phyloP scores from a whole-genome alignment of 2,888 invertebrate genomes.

The Caenorhabditis sinica region DNA sequence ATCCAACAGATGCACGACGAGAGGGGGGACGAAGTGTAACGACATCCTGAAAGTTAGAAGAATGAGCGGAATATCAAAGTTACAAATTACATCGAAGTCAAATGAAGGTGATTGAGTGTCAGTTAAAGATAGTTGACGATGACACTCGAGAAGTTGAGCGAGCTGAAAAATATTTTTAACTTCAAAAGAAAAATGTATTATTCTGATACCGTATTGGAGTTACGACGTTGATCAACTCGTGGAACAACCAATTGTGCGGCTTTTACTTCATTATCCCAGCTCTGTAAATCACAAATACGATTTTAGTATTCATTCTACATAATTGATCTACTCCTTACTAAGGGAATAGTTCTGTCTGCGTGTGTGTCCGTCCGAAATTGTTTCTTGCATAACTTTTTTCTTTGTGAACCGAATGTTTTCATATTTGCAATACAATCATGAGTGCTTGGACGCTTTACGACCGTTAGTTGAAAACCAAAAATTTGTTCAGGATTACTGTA shows the following conservation, averaged over 20 bases:
- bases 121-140: constrained; percentile 37
- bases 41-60: constrained; percentile 9
- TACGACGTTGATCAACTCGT: constrained; percentile 46
- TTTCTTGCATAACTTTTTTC: too few relatives aligned
- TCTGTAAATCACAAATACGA: too few relatives aligned
- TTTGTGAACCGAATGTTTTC: too few relatives aligned
- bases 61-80: not conserved
- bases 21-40: constrained; percentile 12
- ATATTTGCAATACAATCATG: too few relatives aligned
- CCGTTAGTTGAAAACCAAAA: too few relatives aligned
- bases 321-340: too few relatives aligned
- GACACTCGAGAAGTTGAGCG: constrained; percentile 57
- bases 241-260: constrained; percentile 22
- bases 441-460: too few relatives aligned
- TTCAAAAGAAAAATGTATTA: not conserved
- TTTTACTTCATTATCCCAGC: constrained; percentile 61
- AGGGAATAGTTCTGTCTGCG: too few relatives aligned
- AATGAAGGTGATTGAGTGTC: not conserved
- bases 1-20: constrained; percentile 39
- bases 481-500: too few relatives aligned
- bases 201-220: constrained; percentile 45
- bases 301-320: too few relatives aligned
- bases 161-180: constrained; percentile 27
- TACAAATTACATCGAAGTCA: constrained; percentile 14
- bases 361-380: too few relatives aligned